Percentiles rank a stretch among this genome's conserved stretches.
Conservation (phyloP, 2,113 vertebrate species). For the Condylura cristata region DNA sequence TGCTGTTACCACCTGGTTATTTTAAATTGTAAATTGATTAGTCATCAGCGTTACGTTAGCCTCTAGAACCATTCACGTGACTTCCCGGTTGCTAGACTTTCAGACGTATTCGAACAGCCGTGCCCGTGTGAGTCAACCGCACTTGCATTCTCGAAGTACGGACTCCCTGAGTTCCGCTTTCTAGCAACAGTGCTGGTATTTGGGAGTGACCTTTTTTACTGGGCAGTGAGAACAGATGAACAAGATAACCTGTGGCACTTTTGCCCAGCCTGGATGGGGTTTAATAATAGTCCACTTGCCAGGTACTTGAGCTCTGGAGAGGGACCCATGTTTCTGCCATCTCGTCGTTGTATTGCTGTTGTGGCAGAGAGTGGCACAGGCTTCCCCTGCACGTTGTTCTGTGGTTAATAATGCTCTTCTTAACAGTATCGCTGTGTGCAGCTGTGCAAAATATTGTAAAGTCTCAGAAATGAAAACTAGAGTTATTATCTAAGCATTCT, state of each 20-base stretch:
- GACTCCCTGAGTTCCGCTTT: background rate
- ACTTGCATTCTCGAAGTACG: background rate
- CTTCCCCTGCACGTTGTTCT: background rate
- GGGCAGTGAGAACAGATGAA: background rate
- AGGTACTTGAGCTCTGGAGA: background rate
- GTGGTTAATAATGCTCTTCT: slow-evolving; percentile 18
- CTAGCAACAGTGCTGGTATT: background rate
- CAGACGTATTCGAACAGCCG: background rate
- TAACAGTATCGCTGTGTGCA: background rate
- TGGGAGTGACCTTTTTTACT: background rate
- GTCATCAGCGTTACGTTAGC: background rate
- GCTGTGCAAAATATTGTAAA: background rate
- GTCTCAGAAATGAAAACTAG: background rate
- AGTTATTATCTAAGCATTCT: background rate
- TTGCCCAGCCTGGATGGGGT: background rate
- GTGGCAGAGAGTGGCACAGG: background rate
- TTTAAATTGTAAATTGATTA: slow-evolving; percentile 7
- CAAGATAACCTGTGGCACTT: background rate
- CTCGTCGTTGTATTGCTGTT: background rate
- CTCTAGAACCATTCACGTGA: background rate
- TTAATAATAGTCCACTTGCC: background rate
- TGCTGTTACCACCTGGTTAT: slow-evolving; percentile 1
- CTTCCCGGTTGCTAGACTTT: background rate
- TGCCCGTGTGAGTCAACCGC: background rate
- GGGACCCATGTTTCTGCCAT: background rate